Conservation (phyloP, 2,797 vertebrate species). For the Xiphorhynchus erythropygius region DNA sequence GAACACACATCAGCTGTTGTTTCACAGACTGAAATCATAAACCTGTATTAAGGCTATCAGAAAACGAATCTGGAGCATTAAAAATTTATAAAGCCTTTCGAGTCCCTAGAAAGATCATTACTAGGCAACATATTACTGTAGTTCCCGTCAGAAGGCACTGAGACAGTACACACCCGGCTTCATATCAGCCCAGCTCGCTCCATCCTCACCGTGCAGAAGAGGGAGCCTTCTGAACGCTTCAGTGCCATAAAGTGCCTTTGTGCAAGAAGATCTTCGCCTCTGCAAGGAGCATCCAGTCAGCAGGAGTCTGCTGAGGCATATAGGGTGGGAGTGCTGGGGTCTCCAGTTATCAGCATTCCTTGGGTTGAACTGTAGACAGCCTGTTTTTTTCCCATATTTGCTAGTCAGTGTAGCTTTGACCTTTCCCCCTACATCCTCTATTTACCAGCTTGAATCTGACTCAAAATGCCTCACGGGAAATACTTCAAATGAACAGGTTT, state of each 20-base stretch:
- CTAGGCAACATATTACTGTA: constrained; percentile 5
- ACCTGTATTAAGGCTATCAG: constrained; percentile 28
- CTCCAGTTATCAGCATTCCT: neutral
- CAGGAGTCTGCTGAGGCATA: neutral
- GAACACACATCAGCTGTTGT: neutral
- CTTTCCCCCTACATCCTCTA: neutral
- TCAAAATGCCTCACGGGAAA: neutral
- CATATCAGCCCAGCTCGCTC: neutral
- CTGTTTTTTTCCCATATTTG: neutral
- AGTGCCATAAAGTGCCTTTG: neutral
- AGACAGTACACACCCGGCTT: fast-evolving
- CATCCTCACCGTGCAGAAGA: fast-evolving
- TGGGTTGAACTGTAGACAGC: neutral
- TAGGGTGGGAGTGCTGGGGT: fast-evolving
- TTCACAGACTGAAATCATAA: neutral
- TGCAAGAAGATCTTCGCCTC: neutral
- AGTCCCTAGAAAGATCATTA: constrained; percentile 42
- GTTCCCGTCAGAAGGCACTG: neutral
- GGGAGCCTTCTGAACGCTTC: neutral
- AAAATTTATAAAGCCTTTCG: constrained; percentile 41
- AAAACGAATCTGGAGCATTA: constrained; percentile 31
- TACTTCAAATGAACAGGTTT: neutral
- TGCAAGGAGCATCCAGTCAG: neutral
- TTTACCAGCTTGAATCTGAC: neutral
- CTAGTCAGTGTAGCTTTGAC: neutral